Evolutionary conservation across 2,888 invertebrate species (phyloP).

Genomic region (Philaethria dido): DNA sequence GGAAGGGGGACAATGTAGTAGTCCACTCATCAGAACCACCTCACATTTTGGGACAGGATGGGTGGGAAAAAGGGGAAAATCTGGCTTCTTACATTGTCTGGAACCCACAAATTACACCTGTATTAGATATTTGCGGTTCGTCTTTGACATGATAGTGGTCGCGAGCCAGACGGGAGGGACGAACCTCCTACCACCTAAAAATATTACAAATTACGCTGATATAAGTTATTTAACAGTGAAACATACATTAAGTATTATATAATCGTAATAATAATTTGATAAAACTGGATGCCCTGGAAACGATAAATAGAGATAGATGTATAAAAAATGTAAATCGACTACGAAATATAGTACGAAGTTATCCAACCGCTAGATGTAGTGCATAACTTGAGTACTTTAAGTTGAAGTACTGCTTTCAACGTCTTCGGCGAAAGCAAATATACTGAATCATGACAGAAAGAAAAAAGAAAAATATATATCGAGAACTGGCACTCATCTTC

Average conservation of each 20-base stretch:
- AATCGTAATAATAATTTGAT: neutral
- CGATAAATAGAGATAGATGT: neutral
- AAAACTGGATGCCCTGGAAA: too few relatives aligned
- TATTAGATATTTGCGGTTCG: too few relatives aligned
- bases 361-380: neutral
- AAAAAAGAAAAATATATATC: neutral
- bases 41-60: too few relatives aligned
- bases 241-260: neutral
- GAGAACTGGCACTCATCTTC: neutral
- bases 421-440: neutral
- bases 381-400: neutral
- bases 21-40: too few relatives aligned
- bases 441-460: neutral
- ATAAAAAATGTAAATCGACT: neutral
- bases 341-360: neutral
- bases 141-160: too few relatives aligned
- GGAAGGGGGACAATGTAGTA: too few relatives aligned
- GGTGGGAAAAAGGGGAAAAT: too few relatives aligned
- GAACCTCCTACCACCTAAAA: too few relatives aligned
- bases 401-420: slow-evolving; percentile 6
- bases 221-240: neutral
- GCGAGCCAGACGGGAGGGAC: too few relatives aligned
- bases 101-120: too few relatives aligned
- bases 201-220: neutral
- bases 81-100: too few relatives aligned